Evolutionary conservation across 2,888 invertebrate species (phyloP).

Genomic region (Cyrtodaria siliqua): DNA sequence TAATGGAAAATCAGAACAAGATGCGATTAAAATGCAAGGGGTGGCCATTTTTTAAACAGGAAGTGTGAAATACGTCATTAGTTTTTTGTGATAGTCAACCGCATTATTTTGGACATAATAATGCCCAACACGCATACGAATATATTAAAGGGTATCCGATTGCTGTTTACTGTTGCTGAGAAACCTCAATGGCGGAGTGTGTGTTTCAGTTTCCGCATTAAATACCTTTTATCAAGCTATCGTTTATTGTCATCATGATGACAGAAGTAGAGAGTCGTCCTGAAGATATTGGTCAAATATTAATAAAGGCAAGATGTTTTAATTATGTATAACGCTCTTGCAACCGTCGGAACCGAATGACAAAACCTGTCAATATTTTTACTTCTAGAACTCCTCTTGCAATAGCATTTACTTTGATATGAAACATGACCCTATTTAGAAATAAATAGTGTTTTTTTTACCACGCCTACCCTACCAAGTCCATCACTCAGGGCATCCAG

Average conservation of each 20-base stretch:
- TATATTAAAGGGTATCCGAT: conserved; percentile 30
- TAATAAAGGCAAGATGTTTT: conserved; percentile 79
- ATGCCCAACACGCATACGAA: background rate
- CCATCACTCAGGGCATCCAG: too few relatives aligned
- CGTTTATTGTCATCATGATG: conserved; percentile 61
- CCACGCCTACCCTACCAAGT: too few relatives aligned
- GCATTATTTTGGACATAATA: conserved; percentile 2
- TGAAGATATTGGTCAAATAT: conserved; percentile 83
- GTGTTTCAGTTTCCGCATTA: background rate
- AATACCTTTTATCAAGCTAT: too few relatives aligned
- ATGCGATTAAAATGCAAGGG: conserved; percentile 76
- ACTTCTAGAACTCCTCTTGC: too few relatives aligned
- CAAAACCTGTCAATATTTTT: too few relatives aligned
- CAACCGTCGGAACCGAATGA: too few relatives aligned
- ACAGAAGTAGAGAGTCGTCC: conserved; percentile 78
- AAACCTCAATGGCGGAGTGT: conserved; percentile 42
- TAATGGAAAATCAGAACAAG: conserved; percentile 67
- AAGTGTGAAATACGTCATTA: conserved; percentile 76
- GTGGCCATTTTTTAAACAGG: conserved; percentile 73
- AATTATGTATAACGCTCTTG: too few relatives aligned
- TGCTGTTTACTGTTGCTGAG: conserved; percentile 67
- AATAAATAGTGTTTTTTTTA: too few relatives aligned
- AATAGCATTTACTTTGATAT: too few relatives aligned
- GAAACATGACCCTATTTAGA: too few relatives aligned
- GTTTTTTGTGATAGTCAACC: conserved; percentile 27